Percentiles rank a stretch among this genome's conserved stretches.
Conservation (phyloP, 2,113 vertebrate genomes). For the Ceratotherium simum region DNA sequence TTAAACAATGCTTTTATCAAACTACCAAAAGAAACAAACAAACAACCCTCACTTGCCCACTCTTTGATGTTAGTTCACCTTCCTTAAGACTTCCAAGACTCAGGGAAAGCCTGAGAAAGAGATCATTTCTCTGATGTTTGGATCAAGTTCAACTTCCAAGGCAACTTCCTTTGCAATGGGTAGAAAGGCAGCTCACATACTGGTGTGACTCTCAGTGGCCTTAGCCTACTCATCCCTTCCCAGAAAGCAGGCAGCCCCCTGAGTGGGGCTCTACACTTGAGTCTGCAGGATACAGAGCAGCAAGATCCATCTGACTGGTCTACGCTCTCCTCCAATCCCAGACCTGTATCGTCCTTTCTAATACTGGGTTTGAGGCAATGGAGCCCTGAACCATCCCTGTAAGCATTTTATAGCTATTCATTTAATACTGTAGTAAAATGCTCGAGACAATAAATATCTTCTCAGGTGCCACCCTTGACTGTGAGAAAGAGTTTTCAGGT, state of each 20-base stretch:
- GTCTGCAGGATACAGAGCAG: not conserved
- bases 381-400: slow-evolving; percentile 41
- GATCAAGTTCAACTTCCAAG: not conserved
- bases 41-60: not conserved
- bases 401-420: slow-evolving; percentile 76
- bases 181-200: not conserved
- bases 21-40: not conserved
- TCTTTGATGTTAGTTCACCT: not conserved
- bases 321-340: not conserved
- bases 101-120: not conserved
- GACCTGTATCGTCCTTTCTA: slow-evolving; percentile 53
- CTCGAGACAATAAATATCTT: slow-evolving; percentile 74
- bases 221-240: not conserved
- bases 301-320: not conserved
- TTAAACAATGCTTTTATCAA: not conserved
- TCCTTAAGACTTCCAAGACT: not conserved
- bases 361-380: slow-evolving; percentile 34
- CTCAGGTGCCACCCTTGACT: slow-evolving; percentile 73
- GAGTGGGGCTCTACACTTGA: not conserved
- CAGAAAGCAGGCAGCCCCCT: not conserved
- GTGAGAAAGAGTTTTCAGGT: slow-evolving; percentile 75
- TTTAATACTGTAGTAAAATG: slow-evolving; percentile 75
- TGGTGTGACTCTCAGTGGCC: not conserved
- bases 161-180: not conserved
- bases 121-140: not conserved